Percentiles rank a stretch among this genome's conserved stretches.
Evolutionary conservation across 2,797 vertebrate species (phyloP).

Genomic region (Gymnodraco acuticeps): DNA sequence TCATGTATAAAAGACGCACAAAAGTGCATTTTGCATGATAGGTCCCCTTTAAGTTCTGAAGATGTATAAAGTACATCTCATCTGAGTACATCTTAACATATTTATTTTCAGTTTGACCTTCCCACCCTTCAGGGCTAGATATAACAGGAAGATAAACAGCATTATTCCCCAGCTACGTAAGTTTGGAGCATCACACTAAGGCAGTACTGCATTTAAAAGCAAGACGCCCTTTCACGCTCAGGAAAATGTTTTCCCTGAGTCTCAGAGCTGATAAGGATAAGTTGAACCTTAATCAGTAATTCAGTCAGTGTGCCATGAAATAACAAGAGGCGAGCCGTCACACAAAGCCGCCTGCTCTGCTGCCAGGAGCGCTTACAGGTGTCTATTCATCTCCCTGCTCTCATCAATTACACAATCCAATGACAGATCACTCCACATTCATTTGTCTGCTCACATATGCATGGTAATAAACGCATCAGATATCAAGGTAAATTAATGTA

Average conservation of each 20-base stretch:
- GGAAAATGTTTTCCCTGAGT: slow-evolving; percentile 39
- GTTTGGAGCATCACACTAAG: slow-evolving; percentile 17
- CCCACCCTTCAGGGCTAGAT: slow-evolving; percentile 25
- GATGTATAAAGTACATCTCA: too few relatives aligned
- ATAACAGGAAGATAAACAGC: slow-evolving; percentile 12
- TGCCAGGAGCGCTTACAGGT: slow-evolving; percentile 72
- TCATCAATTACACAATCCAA: slow-evolving; percentile 79
- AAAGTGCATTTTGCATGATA: too few relatives aligned
- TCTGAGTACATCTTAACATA: not conserved
- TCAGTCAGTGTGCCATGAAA: slow-evolving; percentile 71
- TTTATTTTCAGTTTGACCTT: slow-evolving; percentile 56
- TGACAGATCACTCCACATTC: slow-evolving; percentile 74
- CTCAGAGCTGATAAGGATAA: slow-evolving; percentile 45
- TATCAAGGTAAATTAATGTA: slow-evolving; percentile 82
- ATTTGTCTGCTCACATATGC: slow-evolving; percentile 76
- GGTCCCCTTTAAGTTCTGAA: slow-evolving; percentile 2
- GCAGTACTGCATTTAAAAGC: slow-evolving; percentile 9
- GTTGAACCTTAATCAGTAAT: slow-evolving; percentile 66
- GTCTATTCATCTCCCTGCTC: slow-evolving; percentile 70
- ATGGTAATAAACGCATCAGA: slow-evolving; percentile 77
- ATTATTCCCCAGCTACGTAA: slow-evolving; percentile 9
- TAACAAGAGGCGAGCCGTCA: slow-evolving; percentile 67
- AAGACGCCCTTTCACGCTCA: slow-evolving; percentile 18
- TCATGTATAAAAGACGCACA: too few relatives aligned
- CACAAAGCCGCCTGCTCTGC: slow-evolving; percentile 64